Evolutionary conservation across 2,113 vertebrate genomes (phyloP).

Genomic region (Sigmodon hispidus): DNA sequence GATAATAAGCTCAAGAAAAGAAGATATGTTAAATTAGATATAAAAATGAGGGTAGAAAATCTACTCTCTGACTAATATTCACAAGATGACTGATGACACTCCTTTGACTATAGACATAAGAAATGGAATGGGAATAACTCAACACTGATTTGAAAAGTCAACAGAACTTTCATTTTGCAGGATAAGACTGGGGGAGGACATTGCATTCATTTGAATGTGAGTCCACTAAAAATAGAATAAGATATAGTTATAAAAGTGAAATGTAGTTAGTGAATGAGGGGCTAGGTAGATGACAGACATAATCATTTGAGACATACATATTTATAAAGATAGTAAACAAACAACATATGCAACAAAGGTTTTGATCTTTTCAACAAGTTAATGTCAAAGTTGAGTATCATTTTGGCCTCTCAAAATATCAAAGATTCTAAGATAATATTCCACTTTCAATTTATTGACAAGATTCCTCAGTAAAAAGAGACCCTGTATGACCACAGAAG

Average conservation of each 20-base stretch:
- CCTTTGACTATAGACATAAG: background rate
- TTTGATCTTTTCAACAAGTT: background rate
- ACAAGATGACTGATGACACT: background rate
- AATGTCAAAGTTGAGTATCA: background rate
- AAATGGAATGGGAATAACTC: background rate
- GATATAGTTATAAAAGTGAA: background rate
- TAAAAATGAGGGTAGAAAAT: background rate
- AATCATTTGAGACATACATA: background rate
- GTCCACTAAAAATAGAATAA: background rate
- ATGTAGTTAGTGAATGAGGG: background rate
- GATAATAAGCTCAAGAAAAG: background rate
- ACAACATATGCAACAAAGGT: background rate
- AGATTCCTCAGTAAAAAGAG: background rate
- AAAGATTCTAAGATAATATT: background rate
- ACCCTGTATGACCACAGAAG: background rate
- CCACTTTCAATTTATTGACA: background rate
- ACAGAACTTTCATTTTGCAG: background rate
- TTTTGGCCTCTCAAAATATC: background rate
- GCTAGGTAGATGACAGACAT: background rate
- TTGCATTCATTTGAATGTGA: background rate
- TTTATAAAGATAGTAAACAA: conserved; percentile 1
- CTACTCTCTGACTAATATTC: background rate
- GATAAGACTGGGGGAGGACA: background rate
- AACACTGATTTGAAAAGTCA: background rate
- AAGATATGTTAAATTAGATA: background rate